Percentiles rank a stretch among this genome's conserved stretches.
Conservation (phyloP, 2,888 invertebrate species). For the Orgyia antiqua region DNA sequence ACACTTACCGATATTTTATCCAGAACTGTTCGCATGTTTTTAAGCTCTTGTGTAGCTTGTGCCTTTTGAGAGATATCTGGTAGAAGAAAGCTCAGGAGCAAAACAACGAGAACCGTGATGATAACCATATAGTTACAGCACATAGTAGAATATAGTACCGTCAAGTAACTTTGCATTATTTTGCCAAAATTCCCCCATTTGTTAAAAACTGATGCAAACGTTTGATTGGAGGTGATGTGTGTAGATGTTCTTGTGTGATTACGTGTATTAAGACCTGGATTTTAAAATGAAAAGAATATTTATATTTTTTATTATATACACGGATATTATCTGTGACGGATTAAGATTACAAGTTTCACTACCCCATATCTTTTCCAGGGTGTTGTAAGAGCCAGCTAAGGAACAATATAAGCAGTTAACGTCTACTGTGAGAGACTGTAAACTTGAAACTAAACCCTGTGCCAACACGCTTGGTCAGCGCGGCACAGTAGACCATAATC, state of each 20-base stretch:
- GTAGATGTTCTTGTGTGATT: slow-evolving; percentile 1
- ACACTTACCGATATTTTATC: slow-evolving; percentile 42
- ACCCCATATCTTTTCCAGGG: no score
- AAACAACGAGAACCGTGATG: slow-evolving; percentile 35
- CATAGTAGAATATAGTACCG: slow-evolving; percentile 25
- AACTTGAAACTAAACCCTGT: no score
- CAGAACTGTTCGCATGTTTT: slow-evolving; percentile 44
- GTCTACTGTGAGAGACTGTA: no score
- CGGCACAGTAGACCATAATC: no score
- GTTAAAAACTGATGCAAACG: not conserved
- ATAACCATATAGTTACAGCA: slow-evolving; percentile 36
- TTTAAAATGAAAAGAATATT: not conserved
- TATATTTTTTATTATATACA: no score
- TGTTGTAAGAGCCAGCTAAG: no score
- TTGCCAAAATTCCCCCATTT: slow-evolving; percentile 12
- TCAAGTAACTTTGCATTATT: slow-evolving; percentile 20
- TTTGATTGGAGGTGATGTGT: not conserved
- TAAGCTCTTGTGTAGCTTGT: slow-evolving; percentile 41
- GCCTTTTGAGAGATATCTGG: slow-evolving; percentile 48
- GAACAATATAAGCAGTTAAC: no score
- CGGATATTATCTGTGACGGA: no score
- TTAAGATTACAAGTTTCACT: no score
- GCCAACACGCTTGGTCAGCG: no score
- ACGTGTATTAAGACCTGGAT: slow-evolving; percentile 10
- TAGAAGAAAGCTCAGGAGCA: slow-evolving; percentile 44